These are phyloP conservation scores for Indicator indicator DNA, from an alignment of 2,113 vertebrate species.

Conservation along the genomic window DNA sequence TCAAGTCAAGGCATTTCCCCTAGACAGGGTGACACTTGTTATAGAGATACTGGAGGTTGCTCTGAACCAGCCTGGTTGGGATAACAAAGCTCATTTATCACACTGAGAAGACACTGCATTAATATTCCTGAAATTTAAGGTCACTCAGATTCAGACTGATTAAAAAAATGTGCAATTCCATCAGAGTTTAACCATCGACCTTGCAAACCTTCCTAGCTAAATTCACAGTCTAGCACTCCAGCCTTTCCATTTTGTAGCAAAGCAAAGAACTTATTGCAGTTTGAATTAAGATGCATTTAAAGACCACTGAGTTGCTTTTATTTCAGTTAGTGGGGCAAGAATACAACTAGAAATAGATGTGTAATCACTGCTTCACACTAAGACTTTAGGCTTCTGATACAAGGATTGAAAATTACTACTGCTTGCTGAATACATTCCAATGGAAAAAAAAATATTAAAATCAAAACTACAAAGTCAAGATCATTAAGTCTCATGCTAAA, in stretches of 20 bases:
- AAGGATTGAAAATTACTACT: slow-evolving; percentile 21
- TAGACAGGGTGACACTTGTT: background rate
- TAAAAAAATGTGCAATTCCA: background rate
- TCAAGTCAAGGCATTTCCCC: background rate
- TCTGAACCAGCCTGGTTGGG: background rate
- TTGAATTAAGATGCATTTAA: background rate
- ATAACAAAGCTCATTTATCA: background rate
- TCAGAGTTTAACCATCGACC: background rate
- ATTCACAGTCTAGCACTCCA: background rate
- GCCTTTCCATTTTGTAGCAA: background rate
- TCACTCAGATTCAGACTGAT: background rate
- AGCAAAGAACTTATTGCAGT: background rate
- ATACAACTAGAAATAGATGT: background rate
- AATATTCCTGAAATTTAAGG: background rate
- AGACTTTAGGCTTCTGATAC: background rate
- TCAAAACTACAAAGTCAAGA: background rate
- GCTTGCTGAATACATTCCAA: background rate
- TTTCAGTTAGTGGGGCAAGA: background rate
- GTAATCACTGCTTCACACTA: background rate
- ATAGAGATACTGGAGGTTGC: background rate
- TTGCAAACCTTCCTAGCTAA: background rate
- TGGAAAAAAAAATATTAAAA: background rate
- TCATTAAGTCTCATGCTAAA: slow-evolving; percentile 26
- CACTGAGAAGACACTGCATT: background rate
- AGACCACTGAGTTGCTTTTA: background rate